Evolutionary conservation across 2,797 vertebrate species (phyloP).

Genomic region (Myoxocephalus aenaeus): DNA sequence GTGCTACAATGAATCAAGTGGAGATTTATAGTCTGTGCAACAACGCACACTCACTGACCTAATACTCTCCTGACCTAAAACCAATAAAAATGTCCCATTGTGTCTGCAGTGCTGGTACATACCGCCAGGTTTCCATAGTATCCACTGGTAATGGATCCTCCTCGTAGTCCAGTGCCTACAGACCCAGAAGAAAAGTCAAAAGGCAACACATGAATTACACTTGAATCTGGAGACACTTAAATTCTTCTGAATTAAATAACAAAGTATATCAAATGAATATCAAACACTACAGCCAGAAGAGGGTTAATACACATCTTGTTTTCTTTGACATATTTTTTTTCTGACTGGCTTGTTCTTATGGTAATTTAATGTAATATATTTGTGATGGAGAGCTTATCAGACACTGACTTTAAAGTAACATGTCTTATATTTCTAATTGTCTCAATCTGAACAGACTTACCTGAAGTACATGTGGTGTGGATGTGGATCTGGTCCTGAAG

Average conservation of each 20-base stretch:
- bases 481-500: constrained; percentile 76
- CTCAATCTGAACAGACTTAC: constrained; percentile 58
- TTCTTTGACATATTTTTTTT: not conserved
- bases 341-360: not conserved
- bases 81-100: constrained; percentile 54
- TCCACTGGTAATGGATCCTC: constrained; percentile 52
- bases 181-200: constrained; percentile 32
- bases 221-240: not conserved
- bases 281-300: not conserved
- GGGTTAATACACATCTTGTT: not conserved
- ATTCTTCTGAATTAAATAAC: constrained; percentile 4
- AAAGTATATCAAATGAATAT: not conserved
- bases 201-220: constrained; percentile 16
- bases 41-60: constrained; percentile 58
- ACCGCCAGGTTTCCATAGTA: constrained; percentile 77
- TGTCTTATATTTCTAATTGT: not conserved
- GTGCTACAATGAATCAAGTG: constrained; percentile 47
- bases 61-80: constrained; percentile 71
- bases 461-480: constrained; percentile 77
- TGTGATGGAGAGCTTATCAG: not conserved
- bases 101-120: constrained; percentile 57
- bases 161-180: constrained; percentile 56
- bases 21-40: constrained; percentile 57
- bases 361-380: not conserved
- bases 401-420: not conserved